Evolutionary conservation across 2,888 invertebrate species (phyloP), one percentile per base, ranked within the genome.

Genomic region (Craniophora ligustri): DNA sequence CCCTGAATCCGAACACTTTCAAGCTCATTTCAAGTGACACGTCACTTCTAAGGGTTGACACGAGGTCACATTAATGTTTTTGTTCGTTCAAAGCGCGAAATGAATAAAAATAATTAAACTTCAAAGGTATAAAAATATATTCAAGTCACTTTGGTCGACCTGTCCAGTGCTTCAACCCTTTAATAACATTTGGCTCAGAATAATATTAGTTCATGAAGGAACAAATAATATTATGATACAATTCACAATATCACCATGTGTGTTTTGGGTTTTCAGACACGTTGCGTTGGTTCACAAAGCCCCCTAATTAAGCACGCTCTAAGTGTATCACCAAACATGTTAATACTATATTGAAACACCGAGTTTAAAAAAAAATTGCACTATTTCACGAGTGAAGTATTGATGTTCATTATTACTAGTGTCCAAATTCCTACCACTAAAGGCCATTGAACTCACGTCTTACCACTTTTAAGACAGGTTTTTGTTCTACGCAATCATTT

Each of bases 391-490:
- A 38, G 18, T 32, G 7, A 47, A n/a, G 23, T 63, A n/a, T 59
- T 54, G 36, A 36, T 41, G 21, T 48, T 28, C 45, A 63, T 53
- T 68, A 39, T 28, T 58, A 36, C 35, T 65, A 47, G 45, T 54
- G 34, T 58, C n/a, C n/a, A n/a, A n/a, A n/a, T n/a, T n/a, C n/a
- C n/a, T n/a, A n/a, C n/a, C n/a, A n/a, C n/a, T n/a, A n/a, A n/a
- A n/a, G n/a, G n/a, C n/a, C n/a, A n/a, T n/a, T n/a, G n/a, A 39
- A 34, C 51, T 62, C 67, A 51, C 67, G 55, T 62, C 31, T 62
- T 41, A 55, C 41, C 50, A 45, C 50, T 55, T 61, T 45, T 23
- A 16, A 21, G n/a, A n/a, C n/a, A n/a, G n/a, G n/a, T n/a, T n/a
- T n/a, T n/a, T n/a, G n/a, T n/a, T n/a, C n/a, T n/a, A n/a, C n/a